Conservation (phyloP, 2,888 invertebrate genomes). For the Nemoura dubitans region DNA sequence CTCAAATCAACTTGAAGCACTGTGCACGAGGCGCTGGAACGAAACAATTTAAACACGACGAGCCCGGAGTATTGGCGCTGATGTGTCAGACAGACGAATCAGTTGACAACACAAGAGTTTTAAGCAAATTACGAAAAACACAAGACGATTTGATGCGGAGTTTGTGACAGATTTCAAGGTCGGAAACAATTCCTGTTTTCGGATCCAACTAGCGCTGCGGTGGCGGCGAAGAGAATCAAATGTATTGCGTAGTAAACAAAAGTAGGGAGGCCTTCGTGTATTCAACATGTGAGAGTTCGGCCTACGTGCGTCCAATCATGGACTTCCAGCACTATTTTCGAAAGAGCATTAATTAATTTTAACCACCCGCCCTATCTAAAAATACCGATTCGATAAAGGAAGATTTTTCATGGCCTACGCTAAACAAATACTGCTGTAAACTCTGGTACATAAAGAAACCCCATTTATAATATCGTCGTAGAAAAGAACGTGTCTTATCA, state of each 20-base stretch:
- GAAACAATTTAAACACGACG: neutral
- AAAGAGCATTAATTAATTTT: neutral
- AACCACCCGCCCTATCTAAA: no score
- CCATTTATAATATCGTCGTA: neutral
- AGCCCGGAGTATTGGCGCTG: neutral
- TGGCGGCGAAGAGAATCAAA: neutral
- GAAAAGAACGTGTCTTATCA: neutral
- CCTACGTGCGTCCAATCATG: neutral
- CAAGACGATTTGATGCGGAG: neutral
- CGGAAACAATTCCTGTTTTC: neutral
- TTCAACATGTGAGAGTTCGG: neutral
- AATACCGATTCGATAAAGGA: no score
- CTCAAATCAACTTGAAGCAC: neutral
- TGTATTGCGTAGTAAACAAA: slow-evolving; percentile 2
- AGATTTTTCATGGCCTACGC: neutral
- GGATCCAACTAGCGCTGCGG: neutral
- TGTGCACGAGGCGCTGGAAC: neutral
- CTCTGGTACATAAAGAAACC: neutral
- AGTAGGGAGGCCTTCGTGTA: neutral
- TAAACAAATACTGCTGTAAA: neutral
- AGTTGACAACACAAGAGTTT: neutral
- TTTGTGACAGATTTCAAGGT: slow-evolving; percentile 12
- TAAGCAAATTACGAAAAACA: neutral
- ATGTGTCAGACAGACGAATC: neutral
- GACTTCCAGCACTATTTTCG: neutral